Percentiles rank a stretch among this genome's conserved stretches.
Conservation (phyloP, 1,140 invertebrate genomes). For the Geopemphigus sp. region DNA sequence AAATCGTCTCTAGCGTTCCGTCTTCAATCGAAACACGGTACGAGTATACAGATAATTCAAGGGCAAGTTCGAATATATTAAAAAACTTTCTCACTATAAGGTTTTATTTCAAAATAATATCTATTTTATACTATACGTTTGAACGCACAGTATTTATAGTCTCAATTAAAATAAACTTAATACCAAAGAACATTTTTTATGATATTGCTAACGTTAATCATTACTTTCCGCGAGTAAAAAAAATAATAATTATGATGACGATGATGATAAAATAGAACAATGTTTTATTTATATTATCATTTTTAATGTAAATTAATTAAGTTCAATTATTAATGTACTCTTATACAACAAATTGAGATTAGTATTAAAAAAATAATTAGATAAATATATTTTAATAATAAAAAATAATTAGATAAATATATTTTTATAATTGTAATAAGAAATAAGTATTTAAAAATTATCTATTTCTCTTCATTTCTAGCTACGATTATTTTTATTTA, state of each 20-base stretch:
- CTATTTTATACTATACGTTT: not conserved
- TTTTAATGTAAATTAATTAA: not conserved
- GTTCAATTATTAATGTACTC: not conserved
- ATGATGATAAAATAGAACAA: not conserved
- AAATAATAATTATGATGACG: not conserved
- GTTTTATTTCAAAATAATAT: not conserved
- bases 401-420: too few species aligned
- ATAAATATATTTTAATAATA: not conserved
- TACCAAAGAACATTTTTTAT: not conserved
- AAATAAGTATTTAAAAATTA: too few species aligned
- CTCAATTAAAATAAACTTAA: not conserved
- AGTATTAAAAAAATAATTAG: not conserved
- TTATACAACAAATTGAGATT: not conserved
- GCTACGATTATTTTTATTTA: too few species aligned
- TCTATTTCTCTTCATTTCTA: too few species aligned
- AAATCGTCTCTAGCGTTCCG: slow-evolving; percentile 11
- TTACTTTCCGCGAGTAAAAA: too few species aligned
- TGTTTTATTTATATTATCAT: not conserved
- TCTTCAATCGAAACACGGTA: slow-evolving; percentile 1
- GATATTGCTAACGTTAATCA: too few species aligned
- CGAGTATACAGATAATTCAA: slow-evolving; percentile 15
- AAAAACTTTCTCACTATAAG: slow-evolving; percentile 1
- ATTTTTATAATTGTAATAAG: too few species aligned
- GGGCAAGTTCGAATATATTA: not conserved
- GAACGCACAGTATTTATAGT: not conserved